Evolutionary conservation across 2,113 vertebrate genomes (phyloP), one percentile per base, ranked within the genome.

Genomic region (Empidonax alnorum): DNA sequence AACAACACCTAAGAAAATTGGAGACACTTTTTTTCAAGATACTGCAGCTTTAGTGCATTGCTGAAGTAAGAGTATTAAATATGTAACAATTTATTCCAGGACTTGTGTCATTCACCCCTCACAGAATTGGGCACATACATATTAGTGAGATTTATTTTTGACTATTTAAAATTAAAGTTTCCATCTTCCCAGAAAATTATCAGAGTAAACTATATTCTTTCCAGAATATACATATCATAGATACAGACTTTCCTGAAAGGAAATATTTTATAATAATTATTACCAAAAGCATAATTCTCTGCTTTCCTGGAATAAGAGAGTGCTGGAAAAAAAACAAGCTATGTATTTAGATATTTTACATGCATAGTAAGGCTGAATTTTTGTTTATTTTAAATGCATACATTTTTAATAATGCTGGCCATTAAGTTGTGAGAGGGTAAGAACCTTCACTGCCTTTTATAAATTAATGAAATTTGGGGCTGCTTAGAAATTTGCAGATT

Each of bases 151-250:
- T 84, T 95, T 96, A 55, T 84, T 76, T 94, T 81, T 81, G 42
- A 95, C 95, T 12, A n/a, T 77, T 91, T 84, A 73, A 83, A 97
- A 94, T 74, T 92, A 97, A 94, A 84, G 84, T 80, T 62, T 44
- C 17, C 93, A 67, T 79, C n/a, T 95, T 94, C 46, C 59, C 69
- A 96, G 85, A 95, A 97, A 97, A 93, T 96, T 96, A 94, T 94
- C 94, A 96, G 79, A 92, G 82, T 84, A 94, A 97, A 82, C 76
- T 27, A 56, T 66, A 81, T 59, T 90, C 71, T 95, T 97, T 92
- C 90, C 92, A 94, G 84, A 96, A 96, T 89, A 93, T 66, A 67
- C 19, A 92, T 13, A 82, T n/a, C 76, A 56, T 81, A 90, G 95
- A 89, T 87, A 73, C 56, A 82, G 50, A 53, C 42, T 81, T 96